phyloP scores from a whole-genome alignment of 2,113 vertebrate genomes.

The Gnathonemus echidnorhynchus region DNA sequence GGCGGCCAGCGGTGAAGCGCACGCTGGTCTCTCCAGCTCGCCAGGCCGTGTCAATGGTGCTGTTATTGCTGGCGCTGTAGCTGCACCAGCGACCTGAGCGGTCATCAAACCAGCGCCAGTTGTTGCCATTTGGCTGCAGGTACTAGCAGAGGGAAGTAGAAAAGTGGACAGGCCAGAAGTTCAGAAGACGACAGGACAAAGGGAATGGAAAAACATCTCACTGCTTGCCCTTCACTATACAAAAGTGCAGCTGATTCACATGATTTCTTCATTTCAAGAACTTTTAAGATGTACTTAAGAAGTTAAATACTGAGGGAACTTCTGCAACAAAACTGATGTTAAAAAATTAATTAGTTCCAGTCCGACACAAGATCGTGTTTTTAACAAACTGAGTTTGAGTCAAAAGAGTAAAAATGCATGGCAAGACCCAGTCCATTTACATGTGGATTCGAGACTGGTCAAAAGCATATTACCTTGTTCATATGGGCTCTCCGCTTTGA shows the following conservation, averaged over 20 bases:
- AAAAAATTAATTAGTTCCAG: background rate
- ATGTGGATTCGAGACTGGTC: background rate
- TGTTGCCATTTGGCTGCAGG: conserved; percentile 83
- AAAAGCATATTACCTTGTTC: conserved; percentile 69
- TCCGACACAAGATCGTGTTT: background rate
- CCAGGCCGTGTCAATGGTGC: conserved; percentile 88
- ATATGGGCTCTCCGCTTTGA: conserved; percentile 86
- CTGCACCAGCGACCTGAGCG: conserved; percentile 91
- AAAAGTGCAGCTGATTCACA: background rate
- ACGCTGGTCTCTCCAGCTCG: conserved; percentile 87
- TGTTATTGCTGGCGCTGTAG: conserved; percentile 90
- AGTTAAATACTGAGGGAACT: background rate
- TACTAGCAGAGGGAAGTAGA: conserved; percentile 56
- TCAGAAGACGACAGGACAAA: background rate
- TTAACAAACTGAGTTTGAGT: background rate
- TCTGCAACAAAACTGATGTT: background rate
- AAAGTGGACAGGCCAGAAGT: background rate
- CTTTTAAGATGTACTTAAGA: background rate
- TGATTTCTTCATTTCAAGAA: background rate
- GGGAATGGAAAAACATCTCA: background rate
- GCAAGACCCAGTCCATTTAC: background rate
- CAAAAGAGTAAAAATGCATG: background rate
- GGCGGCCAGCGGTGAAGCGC: conserved; percentile 81
- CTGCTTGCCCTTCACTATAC: background rate
- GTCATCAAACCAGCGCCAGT: conserved; percentile 95